Evolutionary conservation across 2,113 vertebrate species (phyloP).

Genomic region (Nipponia nippon): DNA sequence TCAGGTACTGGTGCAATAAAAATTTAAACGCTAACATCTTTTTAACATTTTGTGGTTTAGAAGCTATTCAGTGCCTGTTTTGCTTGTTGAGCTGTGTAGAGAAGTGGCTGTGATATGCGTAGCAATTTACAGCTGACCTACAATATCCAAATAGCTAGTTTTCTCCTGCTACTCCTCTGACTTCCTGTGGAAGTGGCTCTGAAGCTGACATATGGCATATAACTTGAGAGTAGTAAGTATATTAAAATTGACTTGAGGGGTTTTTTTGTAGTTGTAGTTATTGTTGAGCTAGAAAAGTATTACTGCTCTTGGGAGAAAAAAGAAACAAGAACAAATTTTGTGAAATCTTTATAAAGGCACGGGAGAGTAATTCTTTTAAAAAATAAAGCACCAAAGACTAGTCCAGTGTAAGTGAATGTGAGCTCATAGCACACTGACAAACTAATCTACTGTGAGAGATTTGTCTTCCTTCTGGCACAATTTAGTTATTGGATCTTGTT

Average conservation of each 20-base stretch:
- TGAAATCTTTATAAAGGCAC: background rate
- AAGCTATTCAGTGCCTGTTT: background rate
- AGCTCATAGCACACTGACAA: background rate
- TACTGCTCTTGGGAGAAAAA: background rate
- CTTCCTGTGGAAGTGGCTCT: background rate
- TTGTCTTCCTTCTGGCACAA: constrained; percentile 11
- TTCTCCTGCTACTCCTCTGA: background rate
- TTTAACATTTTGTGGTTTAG: background rate
- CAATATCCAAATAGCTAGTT: background rate
- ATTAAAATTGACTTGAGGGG: background rate
- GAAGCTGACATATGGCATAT: background rate
- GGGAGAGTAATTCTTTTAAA: background rate
- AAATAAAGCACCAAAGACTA: background rate
- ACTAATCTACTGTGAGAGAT: constrained; percentile 34
- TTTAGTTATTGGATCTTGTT: constrained; percentile 23
- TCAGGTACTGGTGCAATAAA: background rate
- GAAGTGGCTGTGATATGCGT: background rate
- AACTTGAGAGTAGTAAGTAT: background rate
- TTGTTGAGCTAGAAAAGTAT: background rate
- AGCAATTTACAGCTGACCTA: background rate
- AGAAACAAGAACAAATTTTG: background rate
- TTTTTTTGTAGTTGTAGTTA: background rate
- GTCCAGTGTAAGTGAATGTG: background rate
- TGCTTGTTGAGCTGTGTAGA: background rate
- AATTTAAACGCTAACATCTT: background rate